Evolutionary conservation across 2,797 vertebrate species (phyloP), one percentile per base, ranked within the genome.

Genomic region (Clarias platycephalus): DNA sequence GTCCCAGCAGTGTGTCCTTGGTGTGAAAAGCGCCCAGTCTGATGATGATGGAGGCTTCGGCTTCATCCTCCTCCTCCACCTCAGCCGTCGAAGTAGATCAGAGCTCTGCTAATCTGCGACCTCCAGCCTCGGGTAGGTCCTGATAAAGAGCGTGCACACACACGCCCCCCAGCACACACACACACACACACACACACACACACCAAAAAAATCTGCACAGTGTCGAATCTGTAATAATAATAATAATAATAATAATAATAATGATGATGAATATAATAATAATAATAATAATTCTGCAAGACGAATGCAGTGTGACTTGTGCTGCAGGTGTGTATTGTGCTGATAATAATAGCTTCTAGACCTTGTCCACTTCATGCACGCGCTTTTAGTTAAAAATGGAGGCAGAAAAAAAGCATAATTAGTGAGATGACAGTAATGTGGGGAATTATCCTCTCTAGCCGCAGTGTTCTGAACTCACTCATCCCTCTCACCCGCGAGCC

Each of bases 21-120:
- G 40, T 64, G 55, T 83, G 74, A 77, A 67, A 49, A 70, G 44
- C 28, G 31, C 20, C 4, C 28, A 55, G 70, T 37, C 66, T 82
- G 31, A 71, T 71, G 34, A 82, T 82, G 80, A 82, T 87, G 90
- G 99, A 98, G 97, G 98, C 98, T 91, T 94, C 97, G 88, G 97
- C 97, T 20, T 95, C 97, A 90, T 96, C 97, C 79, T 84, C 97
- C 79, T 78, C 83, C 40, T 95, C 96, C 88, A 95, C 97, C 91
- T 95, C 96, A 89, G 96, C 93, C 91, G 93, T 93, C 81, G 96
- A 96, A 89, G 95, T 95, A 88, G 96, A 98, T 91, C 95, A 97
- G 91, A 96, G 95, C 91, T 93, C 97, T 10, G 92, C 94, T 89
- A 97, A 97, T 95, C 94, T 98, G 90, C 96, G 96, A 96, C 96